Percentiles rank a stretch among this genome's conserved stretches.
Evolutionary conservation across 2,113 vertebrate genomes (phyloP).

Genomic region (Xenopus tropicalis): DNA sequence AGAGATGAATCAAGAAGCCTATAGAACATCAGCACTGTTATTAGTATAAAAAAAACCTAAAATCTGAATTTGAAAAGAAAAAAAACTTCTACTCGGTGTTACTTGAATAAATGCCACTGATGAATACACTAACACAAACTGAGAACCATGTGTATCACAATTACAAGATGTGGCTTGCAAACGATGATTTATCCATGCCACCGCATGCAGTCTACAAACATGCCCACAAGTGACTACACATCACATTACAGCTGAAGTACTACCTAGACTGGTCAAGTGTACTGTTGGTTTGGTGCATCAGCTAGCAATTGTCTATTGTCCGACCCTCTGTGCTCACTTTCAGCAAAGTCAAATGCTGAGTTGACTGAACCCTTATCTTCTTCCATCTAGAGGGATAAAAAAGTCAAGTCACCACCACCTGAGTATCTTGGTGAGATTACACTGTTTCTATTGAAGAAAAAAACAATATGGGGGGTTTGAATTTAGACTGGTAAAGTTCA

Average conservation of each 20-base stretch:
- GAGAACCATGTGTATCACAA: conserved; percentile 6
- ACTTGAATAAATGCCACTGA: no score
- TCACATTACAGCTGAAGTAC: conserved; percentile 66
- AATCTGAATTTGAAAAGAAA: no score
- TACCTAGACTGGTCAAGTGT: conserved; percentile 87
- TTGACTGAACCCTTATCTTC: conserved; percentile 93
- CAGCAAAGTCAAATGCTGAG: conserved; percentile 97
- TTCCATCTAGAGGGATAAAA: conserved; percentile 97
- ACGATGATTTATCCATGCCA: conserved; percentile 22
- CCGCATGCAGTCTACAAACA: conserved; percentile 43
- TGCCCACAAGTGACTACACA: conserved; percentile 47
- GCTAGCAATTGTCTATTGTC: conserved; percentile 95
- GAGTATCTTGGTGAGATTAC: not conserved
- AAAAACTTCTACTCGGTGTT: no score
- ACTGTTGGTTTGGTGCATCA: conserved; percentile 76
- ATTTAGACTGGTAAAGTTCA: no score
- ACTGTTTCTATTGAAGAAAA: no score
- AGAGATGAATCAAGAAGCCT: no score
- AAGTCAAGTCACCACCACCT: conserved; percentile 61
- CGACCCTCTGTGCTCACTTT: conserved; percentile 94
- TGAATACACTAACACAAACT: not conserved
- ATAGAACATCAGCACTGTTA: no score
- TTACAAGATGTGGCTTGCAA: conserved; percentile 26
- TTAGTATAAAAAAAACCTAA: no score
- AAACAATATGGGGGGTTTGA: no score